phyloP scores from a whole-genome alignment of 1,140 invertebrate genomes.

The Oedothorax gibbosus region DNA sequence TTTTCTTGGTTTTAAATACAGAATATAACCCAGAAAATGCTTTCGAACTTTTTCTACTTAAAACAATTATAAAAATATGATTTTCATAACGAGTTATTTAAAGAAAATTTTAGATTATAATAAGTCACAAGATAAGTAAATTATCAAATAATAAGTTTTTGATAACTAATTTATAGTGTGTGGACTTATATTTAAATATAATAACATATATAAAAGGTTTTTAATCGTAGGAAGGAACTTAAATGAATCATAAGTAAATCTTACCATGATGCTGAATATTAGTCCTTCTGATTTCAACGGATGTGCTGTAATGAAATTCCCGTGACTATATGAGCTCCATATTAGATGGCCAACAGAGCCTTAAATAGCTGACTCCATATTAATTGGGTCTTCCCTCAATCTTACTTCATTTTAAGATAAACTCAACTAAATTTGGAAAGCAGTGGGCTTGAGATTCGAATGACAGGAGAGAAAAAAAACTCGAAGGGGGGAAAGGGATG shows the following conservation, averaged over 20 bases:
- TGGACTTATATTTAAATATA: no score
- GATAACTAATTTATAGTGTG: no score
- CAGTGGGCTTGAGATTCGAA: conserved; percentile 48
- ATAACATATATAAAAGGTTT: not conserved
- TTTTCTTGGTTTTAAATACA: no score
- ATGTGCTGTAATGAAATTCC: not conserved
- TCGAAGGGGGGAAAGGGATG: not conserved
- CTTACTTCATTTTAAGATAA: conserved; percentile 46
- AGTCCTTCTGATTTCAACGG: not conserved
- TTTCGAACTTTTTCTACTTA: no score
- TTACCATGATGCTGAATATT: not conserved
- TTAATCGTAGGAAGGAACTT: not conserved
- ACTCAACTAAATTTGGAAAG: conserved; percentile 59
- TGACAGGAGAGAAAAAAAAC: conserved; percentile 27
- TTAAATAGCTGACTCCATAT: conserved; percentile 48
- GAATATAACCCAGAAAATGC: no score
- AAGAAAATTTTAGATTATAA: no score
- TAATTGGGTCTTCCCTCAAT: conserved; percentile 43
- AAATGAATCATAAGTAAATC: conserved; percentile 4
- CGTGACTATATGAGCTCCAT: not conserved
- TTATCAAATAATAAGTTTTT: no score
- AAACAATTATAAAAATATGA: no score
- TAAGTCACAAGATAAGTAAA: no score
- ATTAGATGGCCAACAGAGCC: conserved; percentile 1
- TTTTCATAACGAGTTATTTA: no score